These are phyloP conservation scores for Pachyrhynchus sulphureomaculatus DNA, from an alignment of 1,140 invertebrate genomes.

Conservation along the genomic window DNA sequence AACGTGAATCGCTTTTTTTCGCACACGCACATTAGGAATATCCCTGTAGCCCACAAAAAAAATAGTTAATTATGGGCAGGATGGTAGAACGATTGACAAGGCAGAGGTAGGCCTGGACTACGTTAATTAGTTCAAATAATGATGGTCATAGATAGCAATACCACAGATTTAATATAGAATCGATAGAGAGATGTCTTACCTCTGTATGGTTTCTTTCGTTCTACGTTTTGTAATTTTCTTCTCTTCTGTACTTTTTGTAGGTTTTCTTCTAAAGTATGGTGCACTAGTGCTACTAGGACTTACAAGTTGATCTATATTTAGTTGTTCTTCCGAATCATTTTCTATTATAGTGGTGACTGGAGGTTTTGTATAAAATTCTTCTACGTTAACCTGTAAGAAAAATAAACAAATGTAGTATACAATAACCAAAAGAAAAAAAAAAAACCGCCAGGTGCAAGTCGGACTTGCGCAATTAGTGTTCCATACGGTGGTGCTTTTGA, in stretches of 20 bases:
- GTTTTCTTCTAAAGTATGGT: constrained; percentile 10
- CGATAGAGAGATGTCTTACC: constrained; percentile 3
- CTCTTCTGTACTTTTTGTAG: constrained; percentile 6
- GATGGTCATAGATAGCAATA: too few species aligned
- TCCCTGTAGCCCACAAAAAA: too few species aligned
- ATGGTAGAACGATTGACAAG: too few species aligned
- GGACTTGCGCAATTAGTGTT: too few species aligned
- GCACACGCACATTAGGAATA: too few species aligned
- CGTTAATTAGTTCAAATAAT: not conserved
- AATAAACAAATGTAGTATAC: not conserved
- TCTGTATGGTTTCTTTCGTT: constrained; percentile 24
- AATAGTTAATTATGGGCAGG: too few species aligned
- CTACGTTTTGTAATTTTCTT: constrained; percentile 1
- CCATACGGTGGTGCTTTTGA: too few species aligned
- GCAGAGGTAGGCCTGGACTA: too few species aligned
- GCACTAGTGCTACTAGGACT: constrained; percentile 8
- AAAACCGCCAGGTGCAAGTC: too few species aligned
- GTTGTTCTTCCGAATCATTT: constrained; percentile 18
- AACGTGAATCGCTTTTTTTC: too few species aligned
- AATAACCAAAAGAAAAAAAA: too few species aligned
- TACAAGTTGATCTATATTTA: constrained; percentile 7
- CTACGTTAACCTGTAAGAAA: constrained; percentile 46
- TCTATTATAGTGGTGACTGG: constrained; percentile 56
- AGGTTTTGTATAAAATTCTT: constrained; percentile 58
- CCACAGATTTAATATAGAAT: too few species aligned